Base-by-base conservation (phyloP, 1,140 invertebrate genomes). In the Danaus plexippus region DNA sequence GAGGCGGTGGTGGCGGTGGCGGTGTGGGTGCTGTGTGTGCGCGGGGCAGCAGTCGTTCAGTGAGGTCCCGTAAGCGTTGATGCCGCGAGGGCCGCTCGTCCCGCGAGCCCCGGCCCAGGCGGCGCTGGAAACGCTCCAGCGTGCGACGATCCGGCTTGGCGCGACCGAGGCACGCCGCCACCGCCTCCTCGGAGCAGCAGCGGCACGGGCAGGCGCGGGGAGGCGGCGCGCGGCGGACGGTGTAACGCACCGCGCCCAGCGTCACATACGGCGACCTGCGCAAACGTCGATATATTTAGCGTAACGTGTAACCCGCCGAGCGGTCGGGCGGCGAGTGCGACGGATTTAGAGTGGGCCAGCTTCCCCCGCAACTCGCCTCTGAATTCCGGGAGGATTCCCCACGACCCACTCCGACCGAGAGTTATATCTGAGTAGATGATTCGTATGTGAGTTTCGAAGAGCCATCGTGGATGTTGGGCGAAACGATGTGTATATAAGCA, bases 101-200 rank as follows among this genome's bases (percentile, higher is more conserved):
- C 76, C 80, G 74, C 73, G 74, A 66, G 87, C 88, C 88, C 83
- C 92, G 91, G 85, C 92, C 92, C 88, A 93, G 92, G 77, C 92
- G 91, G 79, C 90, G 92, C 73, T 92, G 92, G 78, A 94, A 88
- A 59, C 92, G 92, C 87, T 94, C 93, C 92, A 94, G 91, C 75
- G 91, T 90, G 87, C 88, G 88, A 71, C 86, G 83, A 78, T 87
- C 78, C 59, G 77, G 82, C 74, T 77, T 75, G 77, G 76, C 73
- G 71, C 80, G 80, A 69, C 77, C 83, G 73, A 88, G 88, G 83
- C 86, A 88, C 69, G 79, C 80, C 73, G 80, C 82, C 71, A 84
- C 78, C 80, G 81, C 80, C 73, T 87, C 85, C 71, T 87, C 87
- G 74, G 79, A 85, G 80, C 79, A 85, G 75, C 80, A 79, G 79